A percentile compares a stretch with the other conserved stretches of the same genome.
Conservation (phyloP, 1,140 invertebrate genomes). For the Amphibalanus amphitrite region DNA sequence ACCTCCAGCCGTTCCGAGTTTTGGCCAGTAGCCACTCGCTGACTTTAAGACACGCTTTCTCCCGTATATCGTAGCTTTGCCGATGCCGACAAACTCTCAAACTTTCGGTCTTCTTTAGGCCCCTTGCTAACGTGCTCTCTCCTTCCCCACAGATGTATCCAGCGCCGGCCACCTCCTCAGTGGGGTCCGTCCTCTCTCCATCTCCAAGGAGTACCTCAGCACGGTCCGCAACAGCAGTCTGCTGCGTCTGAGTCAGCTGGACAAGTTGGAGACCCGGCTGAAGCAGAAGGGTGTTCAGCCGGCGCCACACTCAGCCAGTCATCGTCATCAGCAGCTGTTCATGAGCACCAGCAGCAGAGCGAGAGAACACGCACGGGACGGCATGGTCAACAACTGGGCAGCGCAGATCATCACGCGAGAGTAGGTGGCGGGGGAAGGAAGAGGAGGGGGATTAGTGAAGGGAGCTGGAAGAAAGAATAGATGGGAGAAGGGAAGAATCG, state of each 20-base stretch:
- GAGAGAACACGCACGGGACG: not conserved
- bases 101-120: too few species aligned
- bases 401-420: not conserved
- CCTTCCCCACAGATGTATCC: too few species aligned
- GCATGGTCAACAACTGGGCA: not conserved
- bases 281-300: not conserved
- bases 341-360: not conserved
- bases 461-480: too few species aligned
- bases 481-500: too few species aligned
- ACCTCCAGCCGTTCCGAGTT: too few species aligned
- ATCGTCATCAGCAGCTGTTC: not conserved
- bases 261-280: not conserved
- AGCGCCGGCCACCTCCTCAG: not conserved
- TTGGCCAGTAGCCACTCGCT: too few species aligned
- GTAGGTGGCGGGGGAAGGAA: not conserved
- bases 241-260: not conserved
- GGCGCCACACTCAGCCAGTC: not conserved
- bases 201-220: not conserved
- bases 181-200: not conserved
- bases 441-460: not conserved
- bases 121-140: too few species aligned
- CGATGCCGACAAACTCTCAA: too few species aligned
- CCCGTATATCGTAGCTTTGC: too few species aligned
- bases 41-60: too few species aligned
- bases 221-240: not conserved